Percentiles rank a stretch among this genome's conserved stretches.
phyloP scores from a whole-genome alignment of 2,113 vertebrate genomes.

The Dipodomys spectabilis region DNA sequence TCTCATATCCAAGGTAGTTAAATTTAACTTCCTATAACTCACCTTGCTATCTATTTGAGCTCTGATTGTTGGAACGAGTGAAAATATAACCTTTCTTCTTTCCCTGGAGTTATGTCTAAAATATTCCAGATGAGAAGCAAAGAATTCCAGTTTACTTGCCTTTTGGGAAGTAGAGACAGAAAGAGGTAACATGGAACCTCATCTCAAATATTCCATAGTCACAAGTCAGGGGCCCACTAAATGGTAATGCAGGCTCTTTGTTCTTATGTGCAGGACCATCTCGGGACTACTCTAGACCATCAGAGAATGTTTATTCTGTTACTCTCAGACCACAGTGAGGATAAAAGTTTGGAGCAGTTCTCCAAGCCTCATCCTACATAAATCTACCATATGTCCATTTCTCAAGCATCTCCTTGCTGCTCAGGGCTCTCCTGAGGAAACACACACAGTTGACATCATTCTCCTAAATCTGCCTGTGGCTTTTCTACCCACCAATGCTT shows the following conservation, averaged over 20 bases:
- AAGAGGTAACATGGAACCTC: not conserved
- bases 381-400: not conserved
- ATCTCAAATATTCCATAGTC: not conserved
- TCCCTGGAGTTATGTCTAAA: not conserved
- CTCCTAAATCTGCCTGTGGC: not conserved
- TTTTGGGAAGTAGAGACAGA: not conserved
- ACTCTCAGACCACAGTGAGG: not conserved
- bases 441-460: not conserved
- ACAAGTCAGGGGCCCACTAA: not conserved
- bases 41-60: constrained; percentile 47
- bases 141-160: not conserved
- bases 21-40: not conserved
- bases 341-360: not conserved
- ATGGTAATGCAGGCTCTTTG: not conserved
- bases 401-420: not conserved
- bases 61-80: constrained; percentile 30
- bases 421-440: not conserved
- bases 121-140: not conserved
- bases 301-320: not conserved
- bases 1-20: not conserved
- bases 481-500: not conserved
- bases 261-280: not conserved
- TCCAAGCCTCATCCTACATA: not conserved
- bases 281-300: not conserved
- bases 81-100: constrained; percentile 11